Conservation (phyloP, 2,888 invertebrate species). For the Esperia sulphurella region DNA sequence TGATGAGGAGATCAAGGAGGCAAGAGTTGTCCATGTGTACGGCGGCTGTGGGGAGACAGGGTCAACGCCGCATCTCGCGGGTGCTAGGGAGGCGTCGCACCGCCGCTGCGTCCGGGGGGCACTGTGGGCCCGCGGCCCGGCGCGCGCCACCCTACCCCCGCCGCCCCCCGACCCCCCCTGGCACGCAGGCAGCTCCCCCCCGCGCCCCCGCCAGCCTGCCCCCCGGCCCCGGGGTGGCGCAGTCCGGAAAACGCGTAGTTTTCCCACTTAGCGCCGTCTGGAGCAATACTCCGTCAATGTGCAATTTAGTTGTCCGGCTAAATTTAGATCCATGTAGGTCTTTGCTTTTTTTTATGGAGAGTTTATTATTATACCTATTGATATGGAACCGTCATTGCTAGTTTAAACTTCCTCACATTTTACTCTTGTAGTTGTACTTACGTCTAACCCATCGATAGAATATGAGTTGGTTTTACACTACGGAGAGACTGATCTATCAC, state of each 20-base stretch:
- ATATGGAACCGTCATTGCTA: too few species aligned
- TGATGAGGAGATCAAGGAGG: conserved; percentile 79
- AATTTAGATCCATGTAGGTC: background rate
- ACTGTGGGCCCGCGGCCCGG: conserved; percentile 39
- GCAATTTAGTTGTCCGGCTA: conserved; percentile 38
- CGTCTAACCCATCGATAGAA: too few species aligned
- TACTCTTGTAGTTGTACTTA: too few species aligned
- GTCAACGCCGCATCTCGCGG: conserved; percentile 73
- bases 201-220: conserved; percentile 28
- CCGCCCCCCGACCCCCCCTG: conserved; percentile 28
- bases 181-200: conserved; percentile 33
- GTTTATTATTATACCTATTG: too few species aligned
- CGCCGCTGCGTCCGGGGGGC: conserved; percentile 75
- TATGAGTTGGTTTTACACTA: too few species aligned
- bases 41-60: conserved; percentile 66
- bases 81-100: conserved; percentile 74
- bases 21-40: conserved; percentile 80
- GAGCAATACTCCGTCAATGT: conserved; percentile 39
- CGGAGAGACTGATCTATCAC: too few species aligned
- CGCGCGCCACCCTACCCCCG: conserved; percentile 33
- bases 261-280: conserved; percentile 61
- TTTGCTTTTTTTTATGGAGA: too few species aligned
- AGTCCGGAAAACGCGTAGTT: conserved; percentile 65
- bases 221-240: conserved; percentile 23
- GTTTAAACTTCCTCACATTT: too few species aligned